Evolutionary conservation across 2,113 vertebrate species (phyloP).

Genomic region (Microcebus ravelobensis): DNA sequence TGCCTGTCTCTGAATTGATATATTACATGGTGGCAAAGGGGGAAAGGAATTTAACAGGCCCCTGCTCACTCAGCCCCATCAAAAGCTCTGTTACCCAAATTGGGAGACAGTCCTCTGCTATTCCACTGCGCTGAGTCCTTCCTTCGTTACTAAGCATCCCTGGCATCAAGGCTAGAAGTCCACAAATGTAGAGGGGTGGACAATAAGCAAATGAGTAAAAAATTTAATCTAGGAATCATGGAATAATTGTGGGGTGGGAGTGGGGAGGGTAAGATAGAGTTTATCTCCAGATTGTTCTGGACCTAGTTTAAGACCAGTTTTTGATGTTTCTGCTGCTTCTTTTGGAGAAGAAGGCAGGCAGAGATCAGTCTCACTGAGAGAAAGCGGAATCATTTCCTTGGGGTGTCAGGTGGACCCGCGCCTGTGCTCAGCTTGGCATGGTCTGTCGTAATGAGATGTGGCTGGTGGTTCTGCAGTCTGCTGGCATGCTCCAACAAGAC

Average conservation of each 20-base stretch:
- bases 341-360: neutral
- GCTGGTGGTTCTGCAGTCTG: constrained; percentile 41
- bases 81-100: neutral
- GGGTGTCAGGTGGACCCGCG: neutral
- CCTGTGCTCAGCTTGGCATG: neutral
- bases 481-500: constrained; percentile 56
- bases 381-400: neutral
- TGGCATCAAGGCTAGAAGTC: neutral
- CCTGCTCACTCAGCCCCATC: neutral
- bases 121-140: neutral
- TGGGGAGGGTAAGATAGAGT: neutral
- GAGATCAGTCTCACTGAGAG: neutral
- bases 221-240: neutral
- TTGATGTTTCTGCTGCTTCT: neutral
- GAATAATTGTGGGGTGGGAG: neutral
- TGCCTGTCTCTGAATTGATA: neutral
- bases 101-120: neutral
- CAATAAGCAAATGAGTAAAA: neutral
- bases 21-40: neutral
- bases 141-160: neutral
- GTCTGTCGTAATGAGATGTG: neutral
- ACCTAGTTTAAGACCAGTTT: neutral
- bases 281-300: neutral
- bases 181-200: neutral
- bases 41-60: neutral